Conservation (phyloP, 2,797 vertebrate species). For the Acipenser transmontanus region DNA sequence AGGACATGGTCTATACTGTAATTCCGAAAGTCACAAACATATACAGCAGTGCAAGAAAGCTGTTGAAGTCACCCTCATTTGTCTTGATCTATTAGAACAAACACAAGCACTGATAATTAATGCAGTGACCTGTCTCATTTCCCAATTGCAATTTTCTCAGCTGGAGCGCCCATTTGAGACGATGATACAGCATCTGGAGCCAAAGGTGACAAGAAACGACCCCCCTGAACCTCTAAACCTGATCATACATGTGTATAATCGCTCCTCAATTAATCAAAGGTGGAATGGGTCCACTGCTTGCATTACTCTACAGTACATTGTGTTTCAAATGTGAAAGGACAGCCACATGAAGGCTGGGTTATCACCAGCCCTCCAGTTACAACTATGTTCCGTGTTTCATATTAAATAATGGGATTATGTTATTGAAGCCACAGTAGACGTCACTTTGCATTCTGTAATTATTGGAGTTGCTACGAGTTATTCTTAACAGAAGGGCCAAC, state of each 20-base stretch:
- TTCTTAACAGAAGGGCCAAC: too few relatives aligned
- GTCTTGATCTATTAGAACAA: constrained; percentile 49
- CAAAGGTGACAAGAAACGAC: constrained; percentile 8
- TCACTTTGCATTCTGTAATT: too few relatives aligned
- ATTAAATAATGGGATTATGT: too few relatives aligned
- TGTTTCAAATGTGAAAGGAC: too few relatives aligned
- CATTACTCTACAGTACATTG: too few relatives aligned
- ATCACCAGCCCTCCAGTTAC: too few relatives aligned
- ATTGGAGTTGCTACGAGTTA: too few relatives aligned
- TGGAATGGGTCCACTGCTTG: not conserved
- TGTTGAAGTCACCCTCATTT: constrained; percentile 49
- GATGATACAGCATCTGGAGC: constrained; percentile 9
- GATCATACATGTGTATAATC: not conserved
- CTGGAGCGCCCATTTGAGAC: not conserved
- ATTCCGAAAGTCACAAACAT: constrained; percentile 41
- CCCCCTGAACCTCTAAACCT: not conserved
- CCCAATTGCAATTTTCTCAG: constrained; percentile 31
- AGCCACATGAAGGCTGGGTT: too few relatives aligned
- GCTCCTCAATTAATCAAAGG: constrained; percentile 10
- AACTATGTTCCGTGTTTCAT: too few relatives aligned
- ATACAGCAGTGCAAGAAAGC: constrained; percentile 44
- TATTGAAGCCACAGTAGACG: too few relatives aligned
- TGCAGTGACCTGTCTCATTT: constrained; percentile 50
- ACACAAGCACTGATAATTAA: constrained; percentile 48
- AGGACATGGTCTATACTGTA: constrained; percentile 27